Evolutionary conservation across 1,140 invertebrate species (phyloP), one percentile per base, ranked within the genome.

Genomic region (Euschistus heros): DNA sequence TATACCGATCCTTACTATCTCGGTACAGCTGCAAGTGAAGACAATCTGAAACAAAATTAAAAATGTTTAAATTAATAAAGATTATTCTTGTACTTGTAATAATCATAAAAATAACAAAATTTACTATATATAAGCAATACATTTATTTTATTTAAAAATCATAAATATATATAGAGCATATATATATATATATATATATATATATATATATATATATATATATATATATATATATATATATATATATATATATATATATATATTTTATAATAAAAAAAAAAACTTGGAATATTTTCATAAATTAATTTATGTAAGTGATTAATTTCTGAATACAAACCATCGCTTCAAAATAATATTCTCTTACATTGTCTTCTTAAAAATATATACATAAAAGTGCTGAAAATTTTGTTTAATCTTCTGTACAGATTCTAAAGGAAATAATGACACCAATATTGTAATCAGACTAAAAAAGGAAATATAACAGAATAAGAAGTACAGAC

Each of bases 1-100:
- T 90, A 76, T 87, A 88, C 65, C 88, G 81, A 74, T 93, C 91
- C 73, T 91, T 91, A 69, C 88, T 87, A 76, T 93, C 90, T 69
- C 90, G 81, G 77, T 92, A 94, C 46, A 94, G 79, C 75, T 92
- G 88, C 30, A 94, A 81, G 74, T 94, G 89, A 59, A 94, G 81
- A 71, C 90, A 92, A 80, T 94, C 92, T 94, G 84, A 62, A 86
- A 85, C 69, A 73, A 47, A 17, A 37, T n/a, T n/a, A n/a, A 55
- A 6, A 44, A 44, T 10, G 7, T 10, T 10, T 10, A 10, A 17
- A 44, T 44, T 44, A 44, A 17, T 44, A 44, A 44, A 44, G 8
- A 44, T 44, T 10, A 44, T 17, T 44, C 42, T 44, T 44, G 7
- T 44, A 44, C 42, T 44, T 44, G 7, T 7, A 17, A 17, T 10